Evolutionary conservation across 2,888 invertebrate species (phyloP), one percentile per base, ranked within the genome.

Genomic region (Merodon equestris): DNA sequence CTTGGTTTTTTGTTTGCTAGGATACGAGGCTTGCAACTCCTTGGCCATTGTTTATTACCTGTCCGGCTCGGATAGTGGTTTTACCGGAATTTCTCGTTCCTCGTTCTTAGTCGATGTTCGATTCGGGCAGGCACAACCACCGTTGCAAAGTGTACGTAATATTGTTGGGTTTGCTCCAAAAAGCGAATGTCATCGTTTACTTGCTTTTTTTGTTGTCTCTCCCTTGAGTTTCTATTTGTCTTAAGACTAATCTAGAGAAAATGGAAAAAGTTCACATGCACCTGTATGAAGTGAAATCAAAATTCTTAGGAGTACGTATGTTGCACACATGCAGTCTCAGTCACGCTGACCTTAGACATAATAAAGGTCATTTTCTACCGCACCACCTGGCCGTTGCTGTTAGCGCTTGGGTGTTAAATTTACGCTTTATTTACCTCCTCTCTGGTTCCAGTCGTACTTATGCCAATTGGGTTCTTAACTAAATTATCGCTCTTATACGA

Each of bases 21-120:
- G 73, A 72, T 61, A 45, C 56, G 34, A 18, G 66, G 66, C 56
- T 58, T 18, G 51, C 50, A 58, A 53, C 60, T 60, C 58, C 68
- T 68, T 61, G 40, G 9, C 48, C 71, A 72, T 77, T 67, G 73
- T 73, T 72, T 67, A 77, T 72, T 77, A 61, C 58, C 53, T 64
- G 66, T 71, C 56, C 71, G 61, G 56, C 51, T 57, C 61, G 57
- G 58, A 77, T 63, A 77, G 77, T 72, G 57, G 77, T 77, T 72
- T 77, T 77, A 77, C 77, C 67, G 72, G 77, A 77, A 67, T 72
- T 77, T 63, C 77, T 63, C 57, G 77, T 77, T 77, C 57, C 7
- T 72, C 42, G 60, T 42, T 51, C 60, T 9, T 51, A 34, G 18
- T 53, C 36, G 36, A 4, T 27, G 7, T 7, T 27, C 27, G 27